Percentiles rank a stretch among this genome's conserved stretches.
phyloP scores from a whole-genome alignment of 2,113 vertebrate species.

The Forbesichthys agassizii region DNA sequence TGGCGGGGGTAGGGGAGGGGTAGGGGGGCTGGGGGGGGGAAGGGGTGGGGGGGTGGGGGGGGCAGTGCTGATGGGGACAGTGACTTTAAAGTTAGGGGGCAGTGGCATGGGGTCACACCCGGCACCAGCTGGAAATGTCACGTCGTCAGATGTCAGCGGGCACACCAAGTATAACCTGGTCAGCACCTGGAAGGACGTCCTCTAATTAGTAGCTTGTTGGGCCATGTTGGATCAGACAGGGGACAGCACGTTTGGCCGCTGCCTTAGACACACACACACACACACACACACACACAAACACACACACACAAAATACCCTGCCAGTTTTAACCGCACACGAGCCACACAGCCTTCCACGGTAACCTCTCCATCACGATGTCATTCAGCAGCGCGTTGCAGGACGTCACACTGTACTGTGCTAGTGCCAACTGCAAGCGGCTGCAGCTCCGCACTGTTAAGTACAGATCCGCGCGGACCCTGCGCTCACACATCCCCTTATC shows the following conservation, averaged over 20 bases:
- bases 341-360: no score
- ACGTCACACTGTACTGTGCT: no score
- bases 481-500: constrained; percentile 24
- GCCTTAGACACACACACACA: constrained; percentile 35
- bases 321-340: no score
- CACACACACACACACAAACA: constrained; percentile 56
- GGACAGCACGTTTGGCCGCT: constrained; percentile 65
- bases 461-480: constrained; percentile 29
- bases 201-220: constrained; percentile 82
- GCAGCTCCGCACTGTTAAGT: constrained; percentile 3
- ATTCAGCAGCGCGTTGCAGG: no score
- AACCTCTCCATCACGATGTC: no score
- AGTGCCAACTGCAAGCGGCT: neutral
- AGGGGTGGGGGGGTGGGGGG: neutral
- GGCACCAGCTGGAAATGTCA: constrained; percentile 82
- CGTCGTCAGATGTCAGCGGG: constrained; percentile 74
- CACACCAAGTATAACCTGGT: constrained; percentile 77
- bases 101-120: constrained; percentile 58
- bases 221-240: constrained; percentile 78
- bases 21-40: neutral
- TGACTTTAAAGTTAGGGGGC: constrained; percentile 73
- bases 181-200: constrained; percentile 82
- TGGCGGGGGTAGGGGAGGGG: neutral
- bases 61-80: constrained; percentile 1
- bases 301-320: neutral